Evolutionary conservation across 2,888 invertebrate genomes (phyloP), one percentile per base, ranked within the genome.

Genomic region (Coelinius sp.): DNA sequence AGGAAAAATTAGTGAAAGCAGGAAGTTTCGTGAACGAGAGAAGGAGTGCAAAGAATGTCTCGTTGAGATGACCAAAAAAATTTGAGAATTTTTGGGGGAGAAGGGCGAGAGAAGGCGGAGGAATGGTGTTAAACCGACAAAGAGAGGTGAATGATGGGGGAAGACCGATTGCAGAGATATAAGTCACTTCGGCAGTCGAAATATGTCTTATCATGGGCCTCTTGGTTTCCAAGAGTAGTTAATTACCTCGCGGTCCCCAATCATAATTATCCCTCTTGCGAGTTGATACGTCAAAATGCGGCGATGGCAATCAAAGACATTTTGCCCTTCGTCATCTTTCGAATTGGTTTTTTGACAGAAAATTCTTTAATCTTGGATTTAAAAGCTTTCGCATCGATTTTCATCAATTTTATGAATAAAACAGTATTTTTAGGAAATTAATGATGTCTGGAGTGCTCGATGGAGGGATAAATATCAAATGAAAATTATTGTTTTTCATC

Each of bases 211-310:
- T 52, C 22, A 52, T 52, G 27, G 66, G 31, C 35, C 49, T 49
- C 35, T 56, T 56, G 46, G 52, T 65, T 65, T 68, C 63, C 70
- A 71, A 76, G 78, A 73, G 75, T 76, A 74, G 81, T 81, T 83
- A 83, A 83, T 83, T 83, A 80, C 78, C 78, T 77, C 75, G 74
- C 74, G 31, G 71, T 75, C 17, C 25, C 77, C 79, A 76, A 78
- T 81, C 80, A 79, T 81, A 83, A 83, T 83, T 83, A 83, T 77
- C 79, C 77, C 74, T 71, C 67, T 49, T 46, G 73, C 71, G 69
- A 78, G 78, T 79, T 83, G 82, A 83, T 78, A 79, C 81, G 80
- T 80, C 81, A 77, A 56, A 62, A 53, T 70, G 41, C 52, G 62
- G 14, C 41, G 52, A 46, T 31, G 46, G 38, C 65, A 53, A 59